Percentiles rank a stretch among this genome's conserved stretches.
Conservation (phyloP, 2,797 vertebrate genomes). For the Eutrigla gurnardus region DNA sequence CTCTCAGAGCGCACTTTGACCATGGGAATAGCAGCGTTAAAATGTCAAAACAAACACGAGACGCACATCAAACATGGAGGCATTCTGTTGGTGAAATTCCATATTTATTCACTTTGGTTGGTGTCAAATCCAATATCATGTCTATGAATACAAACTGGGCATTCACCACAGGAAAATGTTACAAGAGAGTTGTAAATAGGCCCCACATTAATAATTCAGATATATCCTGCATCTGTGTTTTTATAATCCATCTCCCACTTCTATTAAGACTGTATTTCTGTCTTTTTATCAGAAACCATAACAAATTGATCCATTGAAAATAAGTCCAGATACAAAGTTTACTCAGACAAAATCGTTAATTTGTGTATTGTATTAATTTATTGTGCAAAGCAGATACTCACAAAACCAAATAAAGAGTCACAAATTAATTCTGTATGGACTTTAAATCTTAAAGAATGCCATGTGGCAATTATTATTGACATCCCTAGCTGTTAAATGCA, state of each 20-base stretch:
- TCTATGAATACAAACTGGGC: slow-evolving; percentile 10
- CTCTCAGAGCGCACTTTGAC: slow-evolving; percentile 67
- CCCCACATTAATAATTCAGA: not conserved
- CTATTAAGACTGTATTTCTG: not conserved
- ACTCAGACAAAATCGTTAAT: slow-evolving; percentile 9
- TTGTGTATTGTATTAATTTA: slow-evolving; percentile 26
- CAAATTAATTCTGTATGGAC: slow-evolving; percentile 29
- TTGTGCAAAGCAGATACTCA: slow-evolving; percentile 1
- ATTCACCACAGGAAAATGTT: not conserved
- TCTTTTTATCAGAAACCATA: slow-evolving; percentile 25
- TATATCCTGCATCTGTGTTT: not conserved
- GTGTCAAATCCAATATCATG: not conserved
- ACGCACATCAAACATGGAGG: slow-evolving; percentile 57
- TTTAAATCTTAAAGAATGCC: slow-evolving; percentile 27
- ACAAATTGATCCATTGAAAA: slow-evolving; percentile 23
- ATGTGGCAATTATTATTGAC: slow-evolving; percentile 44
- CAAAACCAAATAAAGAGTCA: slow-evolving; percentile 23
- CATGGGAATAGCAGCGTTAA: slow-evolving; percentile 65
- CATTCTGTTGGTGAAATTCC: slow-evolving; percentile 25
- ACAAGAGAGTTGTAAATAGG: not conserved
- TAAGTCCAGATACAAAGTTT: slow-evolving; percentile 11
- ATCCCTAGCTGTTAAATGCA: slow-evolving; percentile 24
- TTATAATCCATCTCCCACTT: slow-evolving; percentile 1
- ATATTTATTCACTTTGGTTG: slow-evolving; percentile 23
- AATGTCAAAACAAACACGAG: slow-evolving; percentile 59